Base-by-base conservation (phyloP, 2,888 invertebrate species). In the Sarcophaga variegata region DNA sequence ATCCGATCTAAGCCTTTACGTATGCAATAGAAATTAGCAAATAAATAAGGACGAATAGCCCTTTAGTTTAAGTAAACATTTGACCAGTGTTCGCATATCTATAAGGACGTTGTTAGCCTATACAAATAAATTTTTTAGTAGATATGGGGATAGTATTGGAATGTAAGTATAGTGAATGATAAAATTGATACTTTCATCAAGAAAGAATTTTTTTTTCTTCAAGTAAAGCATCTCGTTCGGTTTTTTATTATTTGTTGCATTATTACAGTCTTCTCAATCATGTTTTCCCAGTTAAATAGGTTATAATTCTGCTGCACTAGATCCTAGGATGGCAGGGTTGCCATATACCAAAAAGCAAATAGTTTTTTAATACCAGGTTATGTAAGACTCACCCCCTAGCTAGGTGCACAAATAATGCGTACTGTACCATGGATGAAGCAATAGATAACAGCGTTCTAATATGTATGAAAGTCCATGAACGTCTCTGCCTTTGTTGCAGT, bases 1-100 rank as follows among this genome's bases (percentile, higher is more conserved):
- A 80, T 88, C 88, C 90, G 90, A 90, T 91, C 90, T 85, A 83
- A 86, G 85, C 85, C 79, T 81, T 83, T 84, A 83, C 88, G 85
- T 88, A 88, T 86, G 90, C 90, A 88, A 85, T 88, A 88, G 60
- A 67, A 81, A 81, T 81, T 74, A 74, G 67, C 74, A 74, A 81
- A 81, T 81, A 81, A 74, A 81, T 81, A 88, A 89, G 37, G 2
- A 37, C 10, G 83, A 89, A 88, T 79, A 82, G 84, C 83, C 83
- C 66, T 54, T 64, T 67, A 83, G 87, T 83, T 37, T 85, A 69
- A 69, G 69, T 81, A 89, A 85, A 88, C 79, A 88, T 81, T 80
- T 81, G 81, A 66, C 67, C 81, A 60, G 67, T 25, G 47, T 27
- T 1, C 17, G 5, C 17, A 14, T 54, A 54, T 17, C 17, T 54